A percentile compares a stretch with the other conserved stretches of the same genome.
Conservation (phyloP, 2,888 invertebrate species). For the Meteorus cinctellus region DNA sequence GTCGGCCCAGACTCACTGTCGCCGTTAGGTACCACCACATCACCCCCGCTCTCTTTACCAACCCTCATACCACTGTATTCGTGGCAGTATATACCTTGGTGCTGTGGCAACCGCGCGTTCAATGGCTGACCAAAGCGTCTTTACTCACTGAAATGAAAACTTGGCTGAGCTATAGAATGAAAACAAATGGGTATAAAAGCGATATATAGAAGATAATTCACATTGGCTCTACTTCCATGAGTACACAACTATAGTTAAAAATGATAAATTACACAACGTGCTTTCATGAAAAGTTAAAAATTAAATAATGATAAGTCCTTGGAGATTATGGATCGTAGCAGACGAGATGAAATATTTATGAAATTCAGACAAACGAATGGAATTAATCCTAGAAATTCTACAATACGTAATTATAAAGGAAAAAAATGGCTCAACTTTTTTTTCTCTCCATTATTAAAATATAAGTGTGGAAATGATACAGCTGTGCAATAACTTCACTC, state of each 20-base stretch:
- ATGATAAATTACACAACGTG: neutral
- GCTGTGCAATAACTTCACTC: conserved; percentile 31
- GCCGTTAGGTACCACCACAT: conserved; percentile 49
- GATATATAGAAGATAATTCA: neutral
- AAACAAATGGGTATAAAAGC: neutral
- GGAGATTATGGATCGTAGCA: conserved; percentile 12
- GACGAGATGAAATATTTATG: neutral
- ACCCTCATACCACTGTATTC: neutral
- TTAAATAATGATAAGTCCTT: conserved; percentile 21
- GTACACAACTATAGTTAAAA: neutral
- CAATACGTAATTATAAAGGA: neutral
- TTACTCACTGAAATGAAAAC: conserved; percentile 36
- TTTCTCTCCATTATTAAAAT: conserved; percentile 37
- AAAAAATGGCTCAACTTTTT: neutral
- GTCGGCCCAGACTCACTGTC: conserved; percentile 60
- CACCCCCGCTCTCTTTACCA: conserved; percentile 26
- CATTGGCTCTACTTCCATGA: neutral
- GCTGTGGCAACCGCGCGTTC: conserved; percentile 8
- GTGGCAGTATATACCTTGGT: neutral
- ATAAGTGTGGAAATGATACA: conserved; percentile 28
- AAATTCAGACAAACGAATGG: neutral
- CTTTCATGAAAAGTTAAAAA: neutral
- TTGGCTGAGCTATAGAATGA: conserved; percentile 6
- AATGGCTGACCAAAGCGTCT: conserved; percentile 33
- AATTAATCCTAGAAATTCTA: neutral